A percentile compares a stretch with the other conserved stretches of the same genome.
These are phyloP conservation scores for Montipora efflorescens DNA, from an alignment of 64 coral and sea anemone species.

Conservation along the genomic window DNA sequence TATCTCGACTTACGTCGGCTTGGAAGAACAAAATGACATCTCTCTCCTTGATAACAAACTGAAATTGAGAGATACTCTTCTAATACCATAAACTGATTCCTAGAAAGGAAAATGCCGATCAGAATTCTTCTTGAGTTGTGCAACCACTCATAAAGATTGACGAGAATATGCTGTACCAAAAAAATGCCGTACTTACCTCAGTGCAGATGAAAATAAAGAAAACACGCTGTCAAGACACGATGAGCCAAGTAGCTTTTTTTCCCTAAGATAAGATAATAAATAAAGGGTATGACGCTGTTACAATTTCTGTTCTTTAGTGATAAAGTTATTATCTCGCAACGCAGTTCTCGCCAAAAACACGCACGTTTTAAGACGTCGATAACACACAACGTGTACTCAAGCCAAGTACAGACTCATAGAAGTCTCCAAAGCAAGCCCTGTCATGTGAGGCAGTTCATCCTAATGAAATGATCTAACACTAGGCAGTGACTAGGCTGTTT, in stretches of 20 bases:
- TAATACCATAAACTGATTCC: too few species aligned
- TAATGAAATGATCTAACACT: not conserved
- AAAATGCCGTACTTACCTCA: too few species aligned
- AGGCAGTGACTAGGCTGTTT: not conserved
- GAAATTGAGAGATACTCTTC: too few species aligned
- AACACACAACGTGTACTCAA: not conserved
- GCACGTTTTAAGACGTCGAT: not conserved
- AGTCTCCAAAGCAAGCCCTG: too few species aligned
- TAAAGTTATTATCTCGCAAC: not conserved
- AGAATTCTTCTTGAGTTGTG: too few species aligned
- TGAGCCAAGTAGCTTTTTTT: not conserved
- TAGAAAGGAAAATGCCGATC: too few species aligned
- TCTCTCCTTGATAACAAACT: too few species aligned
- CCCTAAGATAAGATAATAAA: slow-evolving; percentile 18
- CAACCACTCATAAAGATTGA: too few species aligned
- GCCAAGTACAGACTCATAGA: not conserved
- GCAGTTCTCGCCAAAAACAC: not conserved
- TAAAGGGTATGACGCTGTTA: not conserved
- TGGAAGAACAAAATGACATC: too few species aligned
- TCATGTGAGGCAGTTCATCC: not conserved
- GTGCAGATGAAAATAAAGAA: too few species aligned
- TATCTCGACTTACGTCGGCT: too few species aligned
- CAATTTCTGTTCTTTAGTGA: not conserved
- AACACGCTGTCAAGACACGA: not conserved
- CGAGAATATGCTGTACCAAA: too few species aligned